Evolutionary conservation across 1,140 invertebrate genomes (phyloP).

Genomic region (Drosophila simulans): DNA sequence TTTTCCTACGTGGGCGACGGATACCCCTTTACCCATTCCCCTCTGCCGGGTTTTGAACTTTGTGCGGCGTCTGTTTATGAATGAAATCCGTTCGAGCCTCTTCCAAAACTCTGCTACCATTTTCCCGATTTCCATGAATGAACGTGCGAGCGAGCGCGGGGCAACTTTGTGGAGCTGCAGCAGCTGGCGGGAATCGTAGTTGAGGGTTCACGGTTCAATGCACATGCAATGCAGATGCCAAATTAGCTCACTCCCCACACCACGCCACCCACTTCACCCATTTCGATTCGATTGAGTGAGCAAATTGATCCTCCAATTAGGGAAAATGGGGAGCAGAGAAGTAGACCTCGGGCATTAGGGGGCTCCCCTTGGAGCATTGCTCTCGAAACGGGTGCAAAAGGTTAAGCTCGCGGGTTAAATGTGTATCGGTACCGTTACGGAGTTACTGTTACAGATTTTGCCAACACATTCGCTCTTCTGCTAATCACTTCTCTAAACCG

Average conservation of each 20-base stretch:
- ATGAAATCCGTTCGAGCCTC: constrained; percentile 52
- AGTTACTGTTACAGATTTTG: constrained; percentile 36
- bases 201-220: constrained; percentile 35
- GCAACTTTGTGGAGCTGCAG: neutral
- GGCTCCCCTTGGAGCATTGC: constrained; percentile 22
- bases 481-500: constrained; percentile 66
- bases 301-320: constrained; percentile 56
- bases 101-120: constrained; percentile 1
- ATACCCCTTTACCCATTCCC: neutral
- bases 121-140: constrained; percentile 35
- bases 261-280: constrained; percentile 17
- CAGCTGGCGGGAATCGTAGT: constrained; percentile 18
- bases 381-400: constrained; percentile 41
- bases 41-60: constrained; percentile 47
- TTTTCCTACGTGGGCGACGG: constrained; percentile 29
- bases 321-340: constrained; percentile 9
- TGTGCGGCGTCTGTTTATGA: constrained; percentile 55
- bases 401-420: constrained; percentile 9
- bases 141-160: constrained; percentile 30
- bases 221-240: constrained; percentile 31
- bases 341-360: neutral
- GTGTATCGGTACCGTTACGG: constrained; percentile 15
- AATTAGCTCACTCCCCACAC: constrained; percentile 11
- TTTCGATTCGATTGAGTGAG: constrained; percentile 38
- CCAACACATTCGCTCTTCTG: constrained; percentile 32